Base-by-base conservation (phyloP, 2,888 invertebrate genomes). In the Meandrusa payeni region DNA sequence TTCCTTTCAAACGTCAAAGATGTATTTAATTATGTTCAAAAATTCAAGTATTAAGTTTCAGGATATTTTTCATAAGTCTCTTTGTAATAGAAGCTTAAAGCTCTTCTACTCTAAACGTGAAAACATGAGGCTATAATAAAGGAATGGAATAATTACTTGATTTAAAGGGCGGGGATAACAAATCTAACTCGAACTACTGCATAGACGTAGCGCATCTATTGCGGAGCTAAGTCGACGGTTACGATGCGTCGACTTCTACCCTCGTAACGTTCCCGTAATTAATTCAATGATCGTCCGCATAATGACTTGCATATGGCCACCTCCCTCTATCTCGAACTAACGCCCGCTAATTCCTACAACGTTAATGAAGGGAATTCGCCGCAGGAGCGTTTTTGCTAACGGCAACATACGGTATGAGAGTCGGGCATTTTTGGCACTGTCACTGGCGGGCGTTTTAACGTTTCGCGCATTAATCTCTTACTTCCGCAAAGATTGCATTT, bases 241-340 rank as follows among this genome's bases (percentile, higher is more conserved):
- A 33, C 38, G 46, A 51, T 45, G 56, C 49, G 54, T 50, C 57
- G 57, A 68, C 70, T 77, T 74, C 76, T 71, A 67, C 63, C 60
- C 61, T 58, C 59, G 60, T 63, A 66, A 59, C 72, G 69, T 70
- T 61, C 62, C 57, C 64, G 68, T 81, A 81, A 83, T 85, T 85
- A 85, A 85, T 83, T 85, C 82, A 81, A 81, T 82, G 78, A 85
- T 80, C 77, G 77, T 81, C 78, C 76, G 72, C 78, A 80, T 82
- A 83, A 83, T 85, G 81, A 85, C 82, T 82, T 81, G 79, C 80
- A 83, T 78, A 71, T 66, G 75, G 70, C 70, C 64, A 65, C 69
- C 71, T 69, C 64, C 67, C 64, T 60, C 59, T 67, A 58, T 69
- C 71, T 67, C 69, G 58, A 74, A 80, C 79, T 80, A 78, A 78